Percentiles rank a stretch among this genome's conserved stretches.
Evolutionary conservation across 2,888 invertebrate species (phyloP).

Genomic region (Unio delphinus): DNA sequence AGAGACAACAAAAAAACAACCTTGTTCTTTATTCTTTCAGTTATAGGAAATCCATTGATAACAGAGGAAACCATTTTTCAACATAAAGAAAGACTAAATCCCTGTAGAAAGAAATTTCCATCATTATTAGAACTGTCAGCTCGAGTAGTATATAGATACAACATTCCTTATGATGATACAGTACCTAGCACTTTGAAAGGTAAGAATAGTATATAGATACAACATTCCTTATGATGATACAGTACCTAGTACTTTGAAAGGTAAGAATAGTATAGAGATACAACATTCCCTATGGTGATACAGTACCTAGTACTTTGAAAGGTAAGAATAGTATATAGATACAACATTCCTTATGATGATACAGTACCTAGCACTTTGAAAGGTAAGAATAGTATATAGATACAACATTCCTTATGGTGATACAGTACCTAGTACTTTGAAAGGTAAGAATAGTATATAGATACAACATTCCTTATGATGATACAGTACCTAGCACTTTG

Average conservation of each 20-base stretch:
- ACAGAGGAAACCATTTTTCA: slow-evolving; percentile 11
- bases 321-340: slow-evolving; percentile 26
- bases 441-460: slow-evolving; percentile 30
- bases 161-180: slow-evolving; percentile 28
- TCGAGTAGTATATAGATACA: slow-evolving; percentile 27
- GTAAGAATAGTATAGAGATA: slow-evolving; percentile 25
- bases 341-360: slow-evolving; percentile 29
- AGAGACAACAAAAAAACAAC: no score
- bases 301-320: slow-evolving; percentile 31
- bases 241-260: slow-evolving; percentile 29
- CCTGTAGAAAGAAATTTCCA: slow-evolving; percentile 21
- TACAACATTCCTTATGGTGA: slow-evolving; percentile 29
- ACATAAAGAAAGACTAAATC: slow-evolving; percentile 10
- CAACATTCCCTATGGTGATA: slow-evolving; percentile 29
- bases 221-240: slow-evolving; percentile 30
- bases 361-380: slow-evolving; percentile 30
- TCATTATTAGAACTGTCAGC: slow-evolving; percentile 32
- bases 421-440: slow-evolving; percentile 28
- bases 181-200: slow-evolving; percentile 32
- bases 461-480: slow-evolving; percentile 26
- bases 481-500: slow-evolving; percentile 28
- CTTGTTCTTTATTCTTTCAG: slow-evolving; percentile 17
- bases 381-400: slow-evolving; percentile 29
- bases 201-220: slow-evolving; percentile 20
- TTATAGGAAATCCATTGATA: slow-evolving; percentile 39